Evolutionary conservation across 2,113 vertebrate genomes (phyloP).

Genomic region (Bos taurus): ARS-UCD2.0 NC_037357.1:114001001-114001500

Average conservation of each 20-base stretch:
- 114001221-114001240: background rate
- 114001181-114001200: conserved; percentile 15
- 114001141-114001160: conserved; percentile 53
- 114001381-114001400: conserved; percentile 37
- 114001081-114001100: conserved; percentile 44
- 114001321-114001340: conserved; percentile 24
- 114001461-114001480: background rate
- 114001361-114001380: conserved; percentile 5
- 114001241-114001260: conserved; percentile 41
- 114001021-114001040: conserved; percentile 62
- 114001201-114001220: background rate
- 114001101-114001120: conserved; percentile 45
- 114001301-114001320: conserved; percentile 2
- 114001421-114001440: conserved; percentile 15
- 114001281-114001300: conserved; percentile 45
- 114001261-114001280: conserved; percentile 22
- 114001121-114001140: conserved; percentile 50
- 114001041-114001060: conserved; percentile 51
- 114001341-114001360: background rate
- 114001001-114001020: conserved; percentile 70
- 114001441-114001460: background rate
- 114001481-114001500: background rate
- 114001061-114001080: conserved; percentile 66
- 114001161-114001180: conserved; percentile 31
- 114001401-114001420: background rate